A percentile compares a stretch with the other conserved stretches of the same genome.
Evolutionary conservation across 1,140 invertebrate species (phyloP).

Genomic region (Eriosoma lanigerum): DNA sequence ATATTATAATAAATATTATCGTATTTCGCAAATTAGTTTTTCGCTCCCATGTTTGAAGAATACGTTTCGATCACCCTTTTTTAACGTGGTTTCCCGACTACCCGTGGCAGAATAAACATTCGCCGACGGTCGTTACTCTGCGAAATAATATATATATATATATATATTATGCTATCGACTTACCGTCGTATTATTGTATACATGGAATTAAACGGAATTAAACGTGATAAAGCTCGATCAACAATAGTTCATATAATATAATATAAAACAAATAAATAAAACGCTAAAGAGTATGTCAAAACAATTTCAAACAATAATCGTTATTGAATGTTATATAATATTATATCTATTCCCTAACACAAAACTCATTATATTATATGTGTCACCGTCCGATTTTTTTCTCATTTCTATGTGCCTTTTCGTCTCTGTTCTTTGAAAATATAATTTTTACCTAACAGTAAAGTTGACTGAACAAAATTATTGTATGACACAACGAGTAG

Average conservation of each 20-base stretch:
- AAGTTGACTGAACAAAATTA: too few relatives aligned
- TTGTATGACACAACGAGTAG: too few relatives aligned
- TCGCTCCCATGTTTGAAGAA: not conserved
- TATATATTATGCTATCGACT: not conserved
- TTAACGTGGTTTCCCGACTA: conserved; percentile 20
- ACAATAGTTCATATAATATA: not conserved
- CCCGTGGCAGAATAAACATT: conserved; percentile 9
- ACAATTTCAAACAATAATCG: too few relatives aligned
- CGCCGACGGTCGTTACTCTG: not conserved
- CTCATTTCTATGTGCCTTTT: too few relatives aligned
- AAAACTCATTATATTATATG: too few relatives aligned
- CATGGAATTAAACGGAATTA: conserved; percentile 11
- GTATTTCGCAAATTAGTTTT: conserved; percentile 3
- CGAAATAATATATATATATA: conserved; percentile 8
- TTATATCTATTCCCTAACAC: too few relatives aligned
- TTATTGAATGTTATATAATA: too few relatives aligned
- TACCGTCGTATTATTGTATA: too few relatives aligned
- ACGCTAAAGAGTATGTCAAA: not conserved
- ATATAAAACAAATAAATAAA: not conserved
- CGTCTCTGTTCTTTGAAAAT: too few relatives aligned
- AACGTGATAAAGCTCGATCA: not conserved
- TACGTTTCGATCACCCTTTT: conserved; percentile 7
- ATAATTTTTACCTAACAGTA: too few relatives aligned
- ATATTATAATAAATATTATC: not conserved
- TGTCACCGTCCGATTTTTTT: too few relatives aligned